Conservation (phyloP, 2,113 vertebrate genomes). For the Tinamus guttatus region DNA sequence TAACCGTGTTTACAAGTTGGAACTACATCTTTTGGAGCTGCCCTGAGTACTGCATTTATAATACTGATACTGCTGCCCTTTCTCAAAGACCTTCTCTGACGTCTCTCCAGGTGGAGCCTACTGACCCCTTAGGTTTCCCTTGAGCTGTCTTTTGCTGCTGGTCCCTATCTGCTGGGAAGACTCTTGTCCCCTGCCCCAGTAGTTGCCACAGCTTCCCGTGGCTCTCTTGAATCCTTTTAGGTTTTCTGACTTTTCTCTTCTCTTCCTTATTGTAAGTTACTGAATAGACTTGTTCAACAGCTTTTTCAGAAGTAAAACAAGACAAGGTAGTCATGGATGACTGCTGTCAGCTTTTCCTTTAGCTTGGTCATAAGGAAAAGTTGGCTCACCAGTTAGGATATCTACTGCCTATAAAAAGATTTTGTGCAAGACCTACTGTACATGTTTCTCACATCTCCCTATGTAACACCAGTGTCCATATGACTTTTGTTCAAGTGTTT, state of each 20-base stretch:
- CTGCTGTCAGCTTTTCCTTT: constrained; percentile 29
- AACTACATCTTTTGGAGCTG: not conserved
- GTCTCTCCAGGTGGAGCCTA: not conserved
- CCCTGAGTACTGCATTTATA: not conserved
- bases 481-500: constrained; percentile 38
- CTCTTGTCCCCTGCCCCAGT: not conserved
- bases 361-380: not conserved
- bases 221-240: not conserved
- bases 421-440: constrained; percentile 11
- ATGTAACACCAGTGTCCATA: not conserved
- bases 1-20: not conserved
- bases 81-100: not conserved
- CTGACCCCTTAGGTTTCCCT: not conserved
- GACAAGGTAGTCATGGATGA: constrained; percentile 29
- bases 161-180: not conserved
- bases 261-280: not conserved
- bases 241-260: not conserved
- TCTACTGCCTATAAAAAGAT: constrained; percentile 43
- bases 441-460: constrained; percentile 22
- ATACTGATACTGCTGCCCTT: not conserved
- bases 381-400: not conserved
- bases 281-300: constrained; percentile 23
- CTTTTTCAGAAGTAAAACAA: constrained; percentile 42
- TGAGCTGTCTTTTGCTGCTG: not conserved
- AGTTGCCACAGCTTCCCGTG: not conserved